Evolutionary conservation across 2,113 vertebrate species (phyloP).

Genomic region (Poicephalus gulielmi): DNA sequence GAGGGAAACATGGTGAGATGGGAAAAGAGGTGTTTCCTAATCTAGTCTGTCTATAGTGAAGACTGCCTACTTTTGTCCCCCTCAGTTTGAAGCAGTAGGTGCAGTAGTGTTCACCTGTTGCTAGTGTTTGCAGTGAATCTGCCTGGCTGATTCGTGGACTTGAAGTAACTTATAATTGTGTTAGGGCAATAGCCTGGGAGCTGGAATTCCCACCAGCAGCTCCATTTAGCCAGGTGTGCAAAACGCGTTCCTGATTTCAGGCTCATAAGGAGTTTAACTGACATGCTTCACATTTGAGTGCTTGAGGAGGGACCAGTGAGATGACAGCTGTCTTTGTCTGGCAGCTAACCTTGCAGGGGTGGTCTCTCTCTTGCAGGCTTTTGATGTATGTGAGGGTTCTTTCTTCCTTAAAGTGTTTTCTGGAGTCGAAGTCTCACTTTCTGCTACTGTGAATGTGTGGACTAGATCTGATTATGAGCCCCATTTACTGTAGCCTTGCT

Average conservation of each 20-base stretch:
- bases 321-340: not conserved
- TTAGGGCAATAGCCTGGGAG: not conserved
- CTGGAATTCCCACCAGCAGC: not conserved
- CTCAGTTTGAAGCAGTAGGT: not conserved
- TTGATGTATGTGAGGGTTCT: not conserved
- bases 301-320: rapidly evolving
- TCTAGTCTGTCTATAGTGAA: not conserved
- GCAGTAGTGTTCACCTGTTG: not conserved
- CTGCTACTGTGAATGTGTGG: not conserved
- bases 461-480: not conserved
- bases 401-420: not conserved
- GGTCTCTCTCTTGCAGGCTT: not conserved
- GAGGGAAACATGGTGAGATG: not conserved
- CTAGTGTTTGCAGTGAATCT: not conserved
- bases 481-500: not conserved
- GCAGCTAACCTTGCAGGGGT: not conserved
- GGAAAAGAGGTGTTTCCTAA: not conserved
- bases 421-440: not conserved
- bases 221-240: not conserved
- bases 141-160: not conserved
- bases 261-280: not conserved
- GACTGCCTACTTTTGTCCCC: not conserved
- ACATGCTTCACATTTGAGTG: not conserved
- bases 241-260: not conserved
- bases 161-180: not conserved